Evolutionary conservation across 2,797 vertebrate species (phyloP).

Genomic region (Lepilemur ruficaudatus): DNA sequence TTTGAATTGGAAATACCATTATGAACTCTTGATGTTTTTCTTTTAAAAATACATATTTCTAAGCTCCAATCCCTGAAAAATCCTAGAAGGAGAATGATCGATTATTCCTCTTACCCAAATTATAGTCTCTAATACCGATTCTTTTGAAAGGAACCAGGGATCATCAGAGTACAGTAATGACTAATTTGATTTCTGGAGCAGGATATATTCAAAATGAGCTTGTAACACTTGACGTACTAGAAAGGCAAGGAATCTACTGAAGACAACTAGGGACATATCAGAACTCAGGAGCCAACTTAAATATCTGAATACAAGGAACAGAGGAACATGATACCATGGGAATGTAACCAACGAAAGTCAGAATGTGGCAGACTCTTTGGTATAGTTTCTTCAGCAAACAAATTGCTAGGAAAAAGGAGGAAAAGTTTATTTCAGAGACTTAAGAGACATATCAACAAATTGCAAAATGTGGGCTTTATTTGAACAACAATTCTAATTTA

Average conservation of each 20-base stretch:
- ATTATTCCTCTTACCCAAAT: background rate
- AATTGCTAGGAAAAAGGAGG: background rate
- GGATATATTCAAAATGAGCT: background rate
- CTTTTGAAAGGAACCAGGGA: background rate
- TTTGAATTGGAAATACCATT: conserved; percentile 1
- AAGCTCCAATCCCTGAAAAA: background rate
- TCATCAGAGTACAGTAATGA: background rate
- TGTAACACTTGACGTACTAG: background rate
- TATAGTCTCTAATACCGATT: background rate
- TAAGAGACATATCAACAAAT: background rate
- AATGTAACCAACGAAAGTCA: background rate
- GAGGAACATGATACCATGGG: too few relatives aligned
- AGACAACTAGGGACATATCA: background rate
- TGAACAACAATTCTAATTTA: background rate
- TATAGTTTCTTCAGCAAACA: background rate
- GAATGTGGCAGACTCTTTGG: background rate
- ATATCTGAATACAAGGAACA: background rate
- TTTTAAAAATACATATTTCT: background rate
- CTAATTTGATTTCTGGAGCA: background rate
- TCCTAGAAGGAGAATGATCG: background rate
- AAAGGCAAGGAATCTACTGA: background rate
- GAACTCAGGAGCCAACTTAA: background rate
- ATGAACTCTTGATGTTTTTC: background rate
- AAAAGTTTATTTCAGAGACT: background rate
- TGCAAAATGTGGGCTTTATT: background rate